These are phyloP conservation scores for Catharus fuscescens DNA, from an alignment of 2,113 vertebrate species.

Conservation along the genomic window DNA sequence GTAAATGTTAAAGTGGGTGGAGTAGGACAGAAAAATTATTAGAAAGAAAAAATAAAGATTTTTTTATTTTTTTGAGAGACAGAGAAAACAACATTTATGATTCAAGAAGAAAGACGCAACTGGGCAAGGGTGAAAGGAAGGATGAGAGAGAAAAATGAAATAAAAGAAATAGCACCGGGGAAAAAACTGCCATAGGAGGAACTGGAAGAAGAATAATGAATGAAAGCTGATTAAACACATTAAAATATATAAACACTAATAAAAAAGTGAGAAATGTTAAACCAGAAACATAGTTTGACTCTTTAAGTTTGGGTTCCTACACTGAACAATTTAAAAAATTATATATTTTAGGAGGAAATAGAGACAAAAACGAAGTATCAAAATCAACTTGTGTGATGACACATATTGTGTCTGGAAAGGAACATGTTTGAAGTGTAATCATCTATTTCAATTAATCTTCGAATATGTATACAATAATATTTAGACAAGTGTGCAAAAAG, in stretches of 20 bases:
- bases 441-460: not conserved
- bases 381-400: not conserved
- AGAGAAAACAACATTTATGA: not conserved
- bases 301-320: not conserved
- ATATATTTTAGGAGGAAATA: not conserved
- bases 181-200: not conserved
- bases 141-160: not conserved
- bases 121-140: not conserved
- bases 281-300: not conserved
- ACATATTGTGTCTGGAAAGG: not conserved
- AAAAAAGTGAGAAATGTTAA: not conserved
- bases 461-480: not conserved
- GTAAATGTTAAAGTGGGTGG: not conserved
- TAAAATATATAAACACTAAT: not conserved
- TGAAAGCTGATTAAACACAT: not conserved
- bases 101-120: not conserved
- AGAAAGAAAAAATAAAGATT: not conserved
- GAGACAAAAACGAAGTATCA: not conserved
- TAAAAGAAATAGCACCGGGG: not conserved
- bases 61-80: not conserved
- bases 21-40: not conserved
- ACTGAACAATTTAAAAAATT: fast-evolving
- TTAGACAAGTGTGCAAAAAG: not conserved
- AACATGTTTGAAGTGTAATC: not conserved
- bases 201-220: not conserved